Evolutionary conservation across 2,113 vertebrate genomes (phyloP), one percentile per base, ranked within the genome.

Genomic region (Paramormyrops kingsleyae): DNA sequence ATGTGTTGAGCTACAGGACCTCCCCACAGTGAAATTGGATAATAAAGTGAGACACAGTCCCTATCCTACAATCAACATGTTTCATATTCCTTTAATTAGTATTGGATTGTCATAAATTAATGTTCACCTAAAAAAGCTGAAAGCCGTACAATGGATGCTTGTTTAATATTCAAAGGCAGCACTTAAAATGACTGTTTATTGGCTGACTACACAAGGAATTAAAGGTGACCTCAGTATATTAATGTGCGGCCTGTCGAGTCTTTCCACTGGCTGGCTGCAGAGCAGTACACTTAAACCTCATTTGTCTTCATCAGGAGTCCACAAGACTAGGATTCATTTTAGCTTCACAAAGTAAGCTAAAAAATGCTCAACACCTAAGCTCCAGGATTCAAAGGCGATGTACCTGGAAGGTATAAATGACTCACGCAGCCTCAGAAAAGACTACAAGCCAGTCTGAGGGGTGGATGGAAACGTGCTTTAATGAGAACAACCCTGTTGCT

Each of bases 201-300:
- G 49, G 49, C 49, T n/a, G 85, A 53, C 85, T 53, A 53, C 85
- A 87, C 85, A 87, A 53, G 85, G 50, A 87, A 53, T 87, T 53
- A 53, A 87, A 87, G 50, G 47, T 53, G 49, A 53, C 50, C 49
- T 56, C 27, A 17, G 49, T 53, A 53, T 35, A 53, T 53, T 27
- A 87, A 87, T 47, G 31, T 4, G 27, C 8, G 50, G 85, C 50
- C 27, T 31, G 49, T 24, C 50, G 10, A 39, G 12, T 87, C 15
- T 27, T 19, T 21, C 13, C 5, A 31, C 85, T 47, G 27, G 17
- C 49, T 19, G 27, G 44, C 83, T 47, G 19, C 24, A 83, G 49
- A 21, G 24, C 19, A 2, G 8, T 10, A 47, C 83, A 84, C 44
- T 44, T 84, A 44, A 47, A n/a, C 39, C 80, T 84, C 80, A 47